Evolutionary conservation across 1,140 invertebrate genomes (phyloP), one percentile per base, ranked within the genome.

Genomic region (Patella vulgata): DNA sequence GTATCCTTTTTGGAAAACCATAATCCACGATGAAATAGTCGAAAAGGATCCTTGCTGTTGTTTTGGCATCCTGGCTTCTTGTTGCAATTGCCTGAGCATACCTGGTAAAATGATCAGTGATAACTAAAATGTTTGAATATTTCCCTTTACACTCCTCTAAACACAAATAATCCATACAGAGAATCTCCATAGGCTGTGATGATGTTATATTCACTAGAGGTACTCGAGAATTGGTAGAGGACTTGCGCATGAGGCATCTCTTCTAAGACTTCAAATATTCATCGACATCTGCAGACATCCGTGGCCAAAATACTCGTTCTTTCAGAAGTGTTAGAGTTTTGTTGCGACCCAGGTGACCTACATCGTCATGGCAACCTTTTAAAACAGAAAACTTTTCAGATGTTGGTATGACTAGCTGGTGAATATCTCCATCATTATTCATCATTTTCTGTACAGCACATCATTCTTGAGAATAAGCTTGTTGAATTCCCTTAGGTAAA

Each of bases 281-380:
- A 5, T 58, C 47, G 3, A 70, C 30, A 27, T 70, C 63, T 12
- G 12, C 1, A 3, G 46, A 27, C 61, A 65, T 50, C 1, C 33
- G 23, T 12, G 52, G 58, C 67, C 62, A 69, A 25, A 27, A 65
- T 40, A 65, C 60, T 21, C 62, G 27, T 4, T 54, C 46, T 6
- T 50, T 0, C 1, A 58, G 11, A 6, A 69, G 36, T 8, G 40
- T 33, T 27, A 19, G 2, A 25, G 63, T 65, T 6, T 52, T 53
- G 19, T 61, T 50, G n/a, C 47, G 4, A 0, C 67, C 67, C 8
- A 39, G 55, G 39, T 69, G 67, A 3, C 57, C 62, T 53, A 58
- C 53, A 9, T 58, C 33, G 19, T 57, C 42, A 57, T 69, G 67
- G 0, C 61, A 19, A 42, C 36, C 12, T 2, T 31, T 19, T 9